These are phyloP conservation scores for Chromobotia macracanthus DNA, from an alignment of 2,797 vertebrate species.

Conservation along the genomic window DNA sequence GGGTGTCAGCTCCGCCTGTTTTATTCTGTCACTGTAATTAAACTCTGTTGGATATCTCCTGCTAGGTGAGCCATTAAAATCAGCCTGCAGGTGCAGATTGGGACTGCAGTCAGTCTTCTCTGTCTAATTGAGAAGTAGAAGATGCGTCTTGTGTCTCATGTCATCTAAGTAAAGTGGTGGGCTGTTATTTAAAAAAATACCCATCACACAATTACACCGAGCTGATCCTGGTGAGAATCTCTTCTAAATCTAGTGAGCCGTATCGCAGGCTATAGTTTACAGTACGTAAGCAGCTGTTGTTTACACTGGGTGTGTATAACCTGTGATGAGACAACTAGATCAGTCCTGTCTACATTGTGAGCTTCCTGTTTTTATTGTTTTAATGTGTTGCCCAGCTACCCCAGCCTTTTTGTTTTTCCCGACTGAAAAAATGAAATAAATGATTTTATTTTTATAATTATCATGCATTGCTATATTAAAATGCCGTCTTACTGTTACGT, in stretches of 20 bases:
- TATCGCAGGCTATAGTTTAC: not conserved
- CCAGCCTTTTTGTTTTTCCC: no score
- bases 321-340: not conserved
- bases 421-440: not conserved
- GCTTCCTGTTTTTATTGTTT: no score
- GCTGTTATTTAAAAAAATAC: conserved; percentile 19
- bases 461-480: no score
- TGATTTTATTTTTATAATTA: no score
- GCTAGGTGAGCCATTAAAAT: conserved; percentile 29
- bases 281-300: not conserved
- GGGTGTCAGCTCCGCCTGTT: conserved; percentile 19
- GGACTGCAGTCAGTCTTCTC: conserved; percentile 24
- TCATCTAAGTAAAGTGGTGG: conserved; percentile 3
- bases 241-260: conserved; percentile 1
- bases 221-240: not conserved
- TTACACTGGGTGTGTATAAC: not conserved
- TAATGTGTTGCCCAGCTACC: no score
- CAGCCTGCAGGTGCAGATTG: conserved; percentile 38
- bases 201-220: not conserved
- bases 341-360: not conserved
- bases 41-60: conserved; percentile 35
- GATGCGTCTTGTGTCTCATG: conserved; percentile 26
- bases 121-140: conserved; percentile 47
- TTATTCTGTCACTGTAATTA: conserved; percentile 45
- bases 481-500: no score